Conservation (phyloP, 2,888 invertebrate genomes). For the Cerceris ruficornis region DNA sequence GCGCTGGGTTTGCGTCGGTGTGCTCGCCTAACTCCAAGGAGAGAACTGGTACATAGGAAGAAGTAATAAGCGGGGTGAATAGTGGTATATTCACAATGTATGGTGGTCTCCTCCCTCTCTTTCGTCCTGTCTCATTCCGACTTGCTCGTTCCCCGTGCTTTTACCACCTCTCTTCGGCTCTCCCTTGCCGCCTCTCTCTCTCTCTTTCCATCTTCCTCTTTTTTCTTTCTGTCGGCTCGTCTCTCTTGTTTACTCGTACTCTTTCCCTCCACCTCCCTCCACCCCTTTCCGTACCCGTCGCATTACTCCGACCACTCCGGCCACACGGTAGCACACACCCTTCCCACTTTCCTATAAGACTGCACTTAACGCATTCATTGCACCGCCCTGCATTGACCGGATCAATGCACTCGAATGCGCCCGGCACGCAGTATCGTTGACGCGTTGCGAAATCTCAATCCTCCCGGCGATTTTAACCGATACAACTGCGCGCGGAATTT, state of each 20-base stretch:
- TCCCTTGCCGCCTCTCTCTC: too few species aligned
- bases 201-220: constrained; percentile 24
- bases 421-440: constrained; percentile 56
- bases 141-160: constrained; percentile 46
- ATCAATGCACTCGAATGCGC: constrained; percentile 75
- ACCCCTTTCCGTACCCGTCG: constrained; percentile 46
- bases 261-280: constrained; percentile 27
- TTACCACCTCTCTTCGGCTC: constrained; percentile 18
- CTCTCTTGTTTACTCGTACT: constrained; percentile 33
- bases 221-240: constrained; percentile 39
- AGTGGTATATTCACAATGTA: constrained; percentile 76
- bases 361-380: constrained; percentile 77
- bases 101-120: constrained; percentile 49
- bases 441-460: constrained; percentile 56
- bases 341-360: constrained; percentile 71
- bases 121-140: constrained; percentile 41
- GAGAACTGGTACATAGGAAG: constrained; percentile 60
- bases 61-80: constrained; percentile 75
- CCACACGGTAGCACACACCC: constrained; percentile 65
- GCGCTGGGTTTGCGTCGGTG: not conserved
- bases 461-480: constrained; percentile 45
- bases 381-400: constrained; percentile 74
- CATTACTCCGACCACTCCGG: constrained; percentile 63
- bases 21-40: constrained; percentile 31
- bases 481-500: constrained; percentile 37